phyloP scores from a whole-genome alignment of 2,888 invertebrate genomes.

The Calephelis perditalis region DNA sequence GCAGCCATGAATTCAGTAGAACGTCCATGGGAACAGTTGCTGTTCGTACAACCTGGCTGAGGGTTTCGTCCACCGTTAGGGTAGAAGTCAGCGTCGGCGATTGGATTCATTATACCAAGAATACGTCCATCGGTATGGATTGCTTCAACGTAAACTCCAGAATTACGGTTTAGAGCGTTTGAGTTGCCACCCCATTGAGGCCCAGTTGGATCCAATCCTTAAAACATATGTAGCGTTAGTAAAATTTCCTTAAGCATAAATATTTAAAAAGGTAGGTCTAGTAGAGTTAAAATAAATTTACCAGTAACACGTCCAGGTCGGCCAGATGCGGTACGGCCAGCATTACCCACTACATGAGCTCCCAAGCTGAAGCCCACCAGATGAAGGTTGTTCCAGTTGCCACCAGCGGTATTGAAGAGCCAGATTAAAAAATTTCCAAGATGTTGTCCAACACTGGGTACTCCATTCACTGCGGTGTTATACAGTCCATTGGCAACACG shows the following conservation, averaged over 20 bases:
- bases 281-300: conserved; percentile 25
- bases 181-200: conserved; percentile 21
- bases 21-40: conserved; percentile 37
- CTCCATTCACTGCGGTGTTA: conserved; percentile 30
- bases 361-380: conserved; percentile 42
- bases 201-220: conserved; percentile 23
- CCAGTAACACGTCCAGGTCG: conserved; percentile 51
- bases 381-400: conserved; percentile 55
- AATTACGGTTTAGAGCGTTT: conserved; percentile 31
- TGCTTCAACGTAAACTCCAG: conserved; percentile 39
- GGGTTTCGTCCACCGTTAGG: conserved; percentile 40
- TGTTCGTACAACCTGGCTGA: conserved; percentile 37
- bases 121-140: conserved; percentile 55
- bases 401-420: conserved; percentile 49
- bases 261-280: not conserved
- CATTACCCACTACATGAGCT: too few relatives aligned
- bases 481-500: conserved; percentile 30
- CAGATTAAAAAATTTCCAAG: conserved; percentile 52
- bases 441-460: conserved; percentile 45
- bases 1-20: conserved; percentile 33
- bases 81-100: conserved; percentile 40
- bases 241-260: too few relatives aligned
- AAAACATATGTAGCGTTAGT: not conserved
- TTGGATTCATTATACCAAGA: conserved; percentile 37
- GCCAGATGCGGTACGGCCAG: conserved; percentile 42